Conservation (phyloP, 2,113 vertebrate genomes). For the Orycteropus afer region DNA sequence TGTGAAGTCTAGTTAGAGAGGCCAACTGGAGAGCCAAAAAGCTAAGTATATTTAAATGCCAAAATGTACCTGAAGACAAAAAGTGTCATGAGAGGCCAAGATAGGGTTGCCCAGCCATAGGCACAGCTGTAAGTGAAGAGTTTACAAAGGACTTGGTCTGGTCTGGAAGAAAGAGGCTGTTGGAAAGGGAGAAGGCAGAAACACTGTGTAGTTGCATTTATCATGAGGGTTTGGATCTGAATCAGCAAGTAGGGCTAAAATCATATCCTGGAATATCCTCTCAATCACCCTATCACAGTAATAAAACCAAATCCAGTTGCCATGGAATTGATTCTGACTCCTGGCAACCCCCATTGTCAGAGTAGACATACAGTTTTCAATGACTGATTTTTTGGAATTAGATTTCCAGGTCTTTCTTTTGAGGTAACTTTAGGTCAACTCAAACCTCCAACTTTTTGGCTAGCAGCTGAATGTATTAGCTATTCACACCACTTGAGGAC, state of each 20-base stretch:
- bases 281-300: background rate
- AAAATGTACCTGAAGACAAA: background rate
- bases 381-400: too few species aligned
- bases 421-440: too few species aligned
- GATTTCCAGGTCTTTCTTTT: too few species aligned
- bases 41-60: background rate
- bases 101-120: background rate
- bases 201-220: background rate
- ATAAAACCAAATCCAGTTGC: too few species aligned
- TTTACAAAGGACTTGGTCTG: background rate
- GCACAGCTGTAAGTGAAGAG: background rate
- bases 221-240: background rate
- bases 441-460: too few species aligned
- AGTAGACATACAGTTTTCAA: too few species aligned
- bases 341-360: too few species aligned
- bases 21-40: background rate
- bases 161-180: background rate
- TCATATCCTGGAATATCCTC: background rate
- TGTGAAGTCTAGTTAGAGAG: background rate
- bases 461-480: too few species aligned
- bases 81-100: background rate
- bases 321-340: too few species aligned
- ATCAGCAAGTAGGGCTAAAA: background rate
- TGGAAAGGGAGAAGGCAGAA: background rate
- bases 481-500: background rate